phyloP scores from a whole-genome alignment of 2,797 vertebrate species.

The Rhinophrynus dorsalis region DNA sequence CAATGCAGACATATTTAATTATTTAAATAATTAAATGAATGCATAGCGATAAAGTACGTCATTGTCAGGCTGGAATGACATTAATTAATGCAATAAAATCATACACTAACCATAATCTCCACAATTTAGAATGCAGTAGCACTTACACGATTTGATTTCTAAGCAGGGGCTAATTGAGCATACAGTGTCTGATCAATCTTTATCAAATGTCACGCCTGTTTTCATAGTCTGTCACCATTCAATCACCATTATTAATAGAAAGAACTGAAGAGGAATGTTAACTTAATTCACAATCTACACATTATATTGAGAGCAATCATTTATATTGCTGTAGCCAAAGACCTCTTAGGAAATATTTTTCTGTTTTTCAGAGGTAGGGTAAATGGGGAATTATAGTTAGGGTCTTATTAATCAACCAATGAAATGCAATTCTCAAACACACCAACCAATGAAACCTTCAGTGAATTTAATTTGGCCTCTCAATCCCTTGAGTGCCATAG shows the following conservation, averaged over 20 bases:
- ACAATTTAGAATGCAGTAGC: slow-evolving; percentile 3
- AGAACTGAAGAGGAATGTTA: background rate
- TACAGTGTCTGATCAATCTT: slow-evolving; percentile 2
- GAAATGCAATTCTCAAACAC: no score
- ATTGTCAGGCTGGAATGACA: slow-evolving; percentile 40
- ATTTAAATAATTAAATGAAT: slow-evolving; percentile 45
- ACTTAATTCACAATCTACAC: no score
- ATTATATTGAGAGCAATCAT: no score
- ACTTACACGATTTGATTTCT: slow-evolving; percentile 8
- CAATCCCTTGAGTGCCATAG: no score
- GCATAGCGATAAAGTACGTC: slow-evolving; percentile 34
- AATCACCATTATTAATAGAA: background rate
- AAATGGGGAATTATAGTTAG: no score
- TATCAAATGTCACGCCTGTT: slow-evolving; percentile 9
- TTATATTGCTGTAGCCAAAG: no score
- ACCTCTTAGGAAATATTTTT: no score
- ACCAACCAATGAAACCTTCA: no score
- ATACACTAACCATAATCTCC: slow-evolving; percentile 1
- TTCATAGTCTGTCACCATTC: background rate
- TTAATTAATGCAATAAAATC: slow-evolving; percentile 32
- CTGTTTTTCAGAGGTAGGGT: no score
- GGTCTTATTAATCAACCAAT: no score
- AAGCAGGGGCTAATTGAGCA: background rate
- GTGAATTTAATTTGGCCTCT: no score
- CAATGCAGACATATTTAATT: slow-evolving; percentile 34